Evolutionary conservation across 2,888 invertebrate species (phyloP).

Genomic region (Trachelus tabidus): DNA sequence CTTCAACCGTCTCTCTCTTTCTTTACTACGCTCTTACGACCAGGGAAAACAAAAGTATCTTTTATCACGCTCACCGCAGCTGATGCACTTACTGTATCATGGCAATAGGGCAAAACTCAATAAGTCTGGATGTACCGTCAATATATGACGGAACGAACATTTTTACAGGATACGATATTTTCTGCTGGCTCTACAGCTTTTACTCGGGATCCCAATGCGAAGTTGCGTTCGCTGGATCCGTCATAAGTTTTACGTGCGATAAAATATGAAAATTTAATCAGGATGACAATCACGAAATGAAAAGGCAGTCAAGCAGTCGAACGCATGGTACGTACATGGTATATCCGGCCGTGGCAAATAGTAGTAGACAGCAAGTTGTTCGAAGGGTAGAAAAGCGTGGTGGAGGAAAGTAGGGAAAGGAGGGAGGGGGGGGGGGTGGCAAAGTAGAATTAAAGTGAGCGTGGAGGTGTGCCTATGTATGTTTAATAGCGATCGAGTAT

Average conservation of each 20-base stretch:
- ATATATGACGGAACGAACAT: neutral
- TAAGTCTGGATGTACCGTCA: neutral
- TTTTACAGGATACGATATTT: neutral
- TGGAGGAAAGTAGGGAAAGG: constrained; percentile 49
- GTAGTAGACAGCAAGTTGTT: neutral
- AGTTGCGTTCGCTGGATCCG: no score
- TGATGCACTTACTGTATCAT: neutral
- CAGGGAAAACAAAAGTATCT: neutral
- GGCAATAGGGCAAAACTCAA: neutral
- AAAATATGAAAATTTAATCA: neutral
- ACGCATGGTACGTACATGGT: neutral
- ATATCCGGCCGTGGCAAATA: neutral
- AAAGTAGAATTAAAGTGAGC: constrained; percentile 54
- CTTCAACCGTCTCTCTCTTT: neutral
- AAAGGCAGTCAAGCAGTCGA: neutral
- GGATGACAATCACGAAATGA: neutral
- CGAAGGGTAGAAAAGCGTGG: constrained; percentile 11
- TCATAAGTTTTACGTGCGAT: no score
- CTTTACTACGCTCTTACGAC: neutral
- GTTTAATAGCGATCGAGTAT: constrained; percentile 63
- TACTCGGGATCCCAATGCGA: neutral
- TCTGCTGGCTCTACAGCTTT: neutral
- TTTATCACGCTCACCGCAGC: neutral
- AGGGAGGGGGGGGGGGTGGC: constrained; percentile 38
- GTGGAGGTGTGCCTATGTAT: constrained; percentile 57